phyloP scores from a whole-genome alignment of 2,797 vertebrate genomes.

The Oreochromis grahami region DNA sequence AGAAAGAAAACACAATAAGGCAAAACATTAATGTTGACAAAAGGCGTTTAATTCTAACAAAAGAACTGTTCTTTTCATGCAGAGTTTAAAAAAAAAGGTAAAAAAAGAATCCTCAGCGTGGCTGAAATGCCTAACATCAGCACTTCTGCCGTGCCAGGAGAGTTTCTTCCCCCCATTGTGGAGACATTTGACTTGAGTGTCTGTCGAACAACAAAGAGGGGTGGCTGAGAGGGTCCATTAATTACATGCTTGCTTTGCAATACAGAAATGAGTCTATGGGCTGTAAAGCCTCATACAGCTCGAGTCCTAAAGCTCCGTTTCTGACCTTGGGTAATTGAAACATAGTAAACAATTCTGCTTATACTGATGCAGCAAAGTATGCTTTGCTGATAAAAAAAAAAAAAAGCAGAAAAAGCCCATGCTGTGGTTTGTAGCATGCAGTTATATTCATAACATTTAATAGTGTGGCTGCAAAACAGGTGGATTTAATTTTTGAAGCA shows the following conservation, averaged over 20 bases:
- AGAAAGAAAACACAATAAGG: constrained; percentile 15
- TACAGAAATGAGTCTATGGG: constrained; percentile 68
- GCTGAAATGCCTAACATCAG: constrained; percentile 69
- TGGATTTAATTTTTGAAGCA: neutral
- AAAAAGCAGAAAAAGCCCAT: neutral
- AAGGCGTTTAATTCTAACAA: constrained; percentile 33
- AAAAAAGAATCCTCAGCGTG: constrained; percentile 41
- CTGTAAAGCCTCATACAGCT: constrained; percentile 63
- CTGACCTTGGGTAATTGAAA: constrained; percentile 74
- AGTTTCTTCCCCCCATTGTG: constrained; percentile 67
- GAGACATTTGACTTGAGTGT: constrained; percentile 77
- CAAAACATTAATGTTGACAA: constrained; percentile 13
- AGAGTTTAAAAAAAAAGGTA: constrained; percentile 7
- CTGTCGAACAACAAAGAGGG: constrained; percentile 77
- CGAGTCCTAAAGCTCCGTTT: constrained; percentile 57
- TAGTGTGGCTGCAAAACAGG: constrained; percentile 17
- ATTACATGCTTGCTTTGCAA: constrained; percentile 79
- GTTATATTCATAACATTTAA: neutral
- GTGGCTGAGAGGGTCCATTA: constrained; percentile 73
- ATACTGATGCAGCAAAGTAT: neutral
- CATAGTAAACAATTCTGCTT: constrained; percentile 53
- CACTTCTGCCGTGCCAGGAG: constrained; percentile 72
- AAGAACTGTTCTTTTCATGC: constrained; percentile 37
- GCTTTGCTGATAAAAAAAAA: neutral
- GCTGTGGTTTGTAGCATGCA: neutral